Evolutionary conservation across 2,888 invertebrate genomes (phyloP), one percentile per base, ranked within the genome.

Genomic region (Anticlea derivata): DNA sequence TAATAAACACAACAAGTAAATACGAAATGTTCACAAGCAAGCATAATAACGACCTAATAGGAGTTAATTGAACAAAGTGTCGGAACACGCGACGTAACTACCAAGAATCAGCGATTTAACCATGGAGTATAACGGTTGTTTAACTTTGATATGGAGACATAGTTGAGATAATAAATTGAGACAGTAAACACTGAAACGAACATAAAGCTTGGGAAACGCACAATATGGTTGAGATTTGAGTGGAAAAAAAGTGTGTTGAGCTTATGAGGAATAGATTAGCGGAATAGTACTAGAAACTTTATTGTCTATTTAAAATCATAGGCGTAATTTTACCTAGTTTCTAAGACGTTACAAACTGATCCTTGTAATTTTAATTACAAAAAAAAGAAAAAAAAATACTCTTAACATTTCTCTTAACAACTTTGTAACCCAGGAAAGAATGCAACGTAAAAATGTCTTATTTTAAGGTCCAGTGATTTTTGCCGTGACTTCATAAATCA

Each of bases 41-140:
- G 50, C 55, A 24, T 60, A 58, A 57, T 57, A 52, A 54, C 60
- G 46, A 54, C 57, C 47, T 72, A 74, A 76, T 74, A 61, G 65
- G 52, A 48, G 60, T 68, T 75, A 75, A 77, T 77, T 77, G 74
- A 61, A 62, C 55, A 55, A 46, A 66, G 66, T 57, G 58, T 54
- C 53, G 53, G 61, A 45, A 65, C 64, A 61, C 63, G 61, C 61
- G 56, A 57, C 58, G 49, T 29, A 41, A 50, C 52, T 33, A 48
- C 47, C 44, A 23, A 44, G 3, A 45, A 48, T 40, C 49, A 46
- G 45, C 37, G 43, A 41, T 43, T 38, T 44, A 27, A 50, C 44
- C 39, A 30, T 29, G 11, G 7, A 10, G 26, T 50, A 46, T 47
- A 38, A 24, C 30, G 23, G 10, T 38, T 43, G 37, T 50, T 53